phyloP scores from a whole-genome alignment of 2,888 invertebrate genomes.

The Melipona beecheii region DNA sequence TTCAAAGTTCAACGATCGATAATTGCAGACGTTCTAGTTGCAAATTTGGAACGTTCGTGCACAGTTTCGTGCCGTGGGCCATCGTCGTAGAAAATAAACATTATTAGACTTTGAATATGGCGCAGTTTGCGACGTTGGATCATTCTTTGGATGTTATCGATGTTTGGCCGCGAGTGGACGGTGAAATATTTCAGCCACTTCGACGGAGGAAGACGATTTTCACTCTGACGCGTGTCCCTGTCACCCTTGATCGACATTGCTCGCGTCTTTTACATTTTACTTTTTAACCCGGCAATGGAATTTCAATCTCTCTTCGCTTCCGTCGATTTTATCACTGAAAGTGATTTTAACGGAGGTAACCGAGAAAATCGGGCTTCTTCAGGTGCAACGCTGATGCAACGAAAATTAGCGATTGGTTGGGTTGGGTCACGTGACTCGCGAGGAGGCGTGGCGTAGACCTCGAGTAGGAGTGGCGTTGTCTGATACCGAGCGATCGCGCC shows the following conservation, averaged over 20 bases:
- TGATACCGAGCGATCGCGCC: too few species aligned
- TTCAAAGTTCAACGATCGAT: neutral
- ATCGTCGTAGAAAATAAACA: conserved; percentile 1
- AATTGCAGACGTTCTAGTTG: neutral
- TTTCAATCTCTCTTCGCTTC: conserved; percentile 73
- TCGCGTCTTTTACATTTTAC: conserved; percentile 39
- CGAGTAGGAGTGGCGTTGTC: too few species aligned
- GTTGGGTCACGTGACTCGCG: too few species aligned
- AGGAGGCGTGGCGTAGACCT: too few species aligned
- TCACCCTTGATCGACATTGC: conserved; percentile 37
- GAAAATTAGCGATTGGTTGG: too few species aligned
- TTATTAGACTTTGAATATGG: conserved; percentile 1
- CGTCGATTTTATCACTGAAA: conserved; percentile 64
- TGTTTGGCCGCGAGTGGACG: neutral
- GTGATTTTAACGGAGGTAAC: too few species aligned
- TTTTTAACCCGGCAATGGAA: conserved; percentile 68
- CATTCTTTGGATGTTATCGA: neutral
- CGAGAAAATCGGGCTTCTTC: too few species aligned
- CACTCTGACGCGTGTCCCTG: conserved; percentile 12
- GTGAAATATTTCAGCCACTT: conserved; percentile 23
- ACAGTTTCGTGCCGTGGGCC: neutral
- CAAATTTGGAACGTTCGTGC: neutral
- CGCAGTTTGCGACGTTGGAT: conserved; percentile 24
- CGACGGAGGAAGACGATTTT: conserved; percentile 12
- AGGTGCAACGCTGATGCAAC: too few species aligned